Conservation (phyloP, 2,888 invertebrate genomes). For the Torymus aiolomorphi region DNA sequence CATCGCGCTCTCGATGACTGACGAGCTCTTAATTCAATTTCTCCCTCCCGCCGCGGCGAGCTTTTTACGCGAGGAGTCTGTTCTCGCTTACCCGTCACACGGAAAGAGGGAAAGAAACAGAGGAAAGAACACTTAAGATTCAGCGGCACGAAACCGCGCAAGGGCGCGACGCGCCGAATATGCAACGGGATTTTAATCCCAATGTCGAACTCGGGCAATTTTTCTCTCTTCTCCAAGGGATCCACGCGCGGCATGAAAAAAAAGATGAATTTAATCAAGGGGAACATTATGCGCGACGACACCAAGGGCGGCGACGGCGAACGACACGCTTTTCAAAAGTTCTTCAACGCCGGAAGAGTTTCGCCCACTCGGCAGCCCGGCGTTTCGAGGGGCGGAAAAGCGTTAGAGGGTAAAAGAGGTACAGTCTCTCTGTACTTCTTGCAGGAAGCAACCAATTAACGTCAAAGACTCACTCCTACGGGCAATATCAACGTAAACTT, state of each 20-base stretch:
- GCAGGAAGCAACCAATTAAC: slow-evolving; percentile 46
- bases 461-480: slow-evolving; percentile 44
- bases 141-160: slow-evolving; percentile 1
- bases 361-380: too few species aligned
- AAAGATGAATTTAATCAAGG: slow-evolving; percentile 40
- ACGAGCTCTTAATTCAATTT: slow-evolving; percentile 42
- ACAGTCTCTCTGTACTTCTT: slow-evolving; percentile 2
- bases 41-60: not conserved
- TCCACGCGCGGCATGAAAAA: not conserved
- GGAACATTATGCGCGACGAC: slow-evolving; percentile 30
- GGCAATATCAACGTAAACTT: slow-evolving; percentile 39
- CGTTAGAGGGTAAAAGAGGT: not conserved
- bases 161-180: slow-evolving; percentile 2
- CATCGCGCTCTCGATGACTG: slow-evolving; percentile 20
- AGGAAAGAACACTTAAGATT: slow-evolving; percentile 21
- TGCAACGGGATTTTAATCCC: slow-evolving; percentile 29
- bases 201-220: too few species aligned
- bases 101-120: not conserved
- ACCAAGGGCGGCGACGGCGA: not conserved
- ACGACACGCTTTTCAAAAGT: slow-evolving; percentile 22
- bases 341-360: not conserved
- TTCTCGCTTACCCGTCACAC: not conserved
- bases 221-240: not conserved
- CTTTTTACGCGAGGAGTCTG: not conserved
- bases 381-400: not conserved